phyloP scores from a whole-genome alignment of 2,797 vertebrate species.

The Gallirallus australis region DNA sequence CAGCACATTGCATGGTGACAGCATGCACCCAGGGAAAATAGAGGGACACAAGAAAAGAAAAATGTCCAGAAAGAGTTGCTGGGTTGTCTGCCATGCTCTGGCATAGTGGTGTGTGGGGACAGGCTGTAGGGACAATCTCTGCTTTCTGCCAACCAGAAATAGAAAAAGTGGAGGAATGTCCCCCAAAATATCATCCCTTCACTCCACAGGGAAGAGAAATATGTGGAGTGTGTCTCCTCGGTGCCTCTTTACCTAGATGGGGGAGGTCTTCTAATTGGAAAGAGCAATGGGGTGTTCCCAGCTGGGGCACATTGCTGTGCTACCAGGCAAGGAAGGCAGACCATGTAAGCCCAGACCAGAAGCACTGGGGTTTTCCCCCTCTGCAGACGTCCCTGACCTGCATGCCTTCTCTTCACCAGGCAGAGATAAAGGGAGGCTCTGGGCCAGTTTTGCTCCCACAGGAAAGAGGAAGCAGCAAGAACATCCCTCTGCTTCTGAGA shows the following conservation, averaged over 20 bases:
- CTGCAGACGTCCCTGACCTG: not conserved
- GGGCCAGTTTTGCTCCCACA: not conserved
- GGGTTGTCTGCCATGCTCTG: not conserved
- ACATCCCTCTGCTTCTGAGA: not conserved
- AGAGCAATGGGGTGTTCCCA: not conserved
- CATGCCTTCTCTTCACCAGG: not conserved
- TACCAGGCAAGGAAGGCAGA: not conserved
- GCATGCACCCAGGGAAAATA: not conserved
- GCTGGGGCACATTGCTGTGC: not conserved
- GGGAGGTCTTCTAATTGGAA: not conserved
- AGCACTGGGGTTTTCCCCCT: not conserved
- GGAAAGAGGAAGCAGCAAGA: not conserved
- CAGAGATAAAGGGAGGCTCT: not conserved
- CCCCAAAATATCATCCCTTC: not conserved
- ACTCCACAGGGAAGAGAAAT: not conserved
- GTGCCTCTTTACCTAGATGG: accelerated
- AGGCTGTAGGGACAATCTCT: not conserved
- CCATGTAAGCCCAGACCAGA: not conserved
- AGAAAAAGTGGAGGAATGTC: not conserved
- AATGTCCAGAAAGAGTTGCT: not conserved
- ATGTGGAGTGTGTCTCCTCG: not conserved
- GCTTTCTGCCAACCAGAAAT: not conserved
- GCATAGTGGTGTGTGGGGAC: not conserved
- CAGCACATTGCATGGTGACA: accelerated
- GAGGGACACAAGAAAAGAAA: not conserved